phyloP scores from a whole-genome alignment of 2,113 vertebrate genomes.

The Helogale parvula region DNA sequence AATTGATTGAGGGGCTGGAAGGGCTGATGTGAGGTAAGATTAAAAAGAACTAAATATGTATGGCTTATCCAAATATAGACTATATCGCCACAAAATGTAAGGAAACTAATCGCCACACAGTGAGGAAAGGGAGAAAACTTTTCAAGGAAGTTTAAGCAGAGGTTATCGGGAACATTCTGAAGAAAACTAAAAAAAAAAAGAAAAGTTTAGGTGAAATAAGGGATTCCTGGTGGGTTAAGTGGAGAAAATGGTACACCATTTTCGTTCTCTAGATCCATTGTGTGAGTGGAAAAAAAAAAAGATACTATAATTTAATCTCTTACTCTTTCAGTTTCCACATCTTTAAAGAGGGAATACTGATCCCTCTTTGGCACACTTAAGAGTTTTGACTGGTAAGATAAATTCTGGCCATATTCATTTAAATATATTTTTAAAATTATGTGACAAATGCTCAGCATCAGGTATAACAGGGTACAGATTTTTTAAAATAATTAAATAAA shows the following conservation, averaged over 20 bases:
- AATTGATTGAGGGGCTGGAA: slow-evolving; percentile 75
- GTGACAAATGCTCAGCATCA: not conserved
- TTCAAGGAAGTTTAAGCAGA: slow-evolving; percentile 54
- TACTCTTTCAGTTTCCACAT: not conserved
- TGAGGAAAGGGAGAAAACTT: slow-evolving; percentile 48
- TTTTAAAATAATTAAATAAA: not conserved
- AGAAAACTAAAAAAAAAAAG: not conserved
- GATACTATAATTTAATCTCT: not conserved
- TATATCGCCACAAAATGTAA: slow-evolving; percentile 10
- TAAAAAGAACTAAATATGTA: slow-evolving; percentile 76
- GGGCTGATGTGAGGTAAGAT: slow-evolving; percentile 70
- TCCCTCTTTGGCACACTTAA: not conserved
- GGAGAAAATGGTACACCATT: slow-evolving; percentile 1
- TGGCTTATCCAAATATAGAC: slow-evolving; percentile 56
- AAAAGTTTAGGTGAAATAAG: not conserved
- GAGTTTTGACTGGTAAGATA: not conserved
- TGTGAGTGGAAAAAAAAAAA: not conserved
- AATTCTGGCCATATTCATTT: not conserved
- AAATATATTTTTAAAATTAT: slow-evolving; percentile 16
- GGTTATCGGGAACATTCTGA: slow-evolving; percentile 24
- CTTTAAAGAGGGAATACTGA: not conserved
- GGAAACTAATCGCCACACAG: too few species aligned
- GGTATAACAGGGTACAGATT: not conserved
- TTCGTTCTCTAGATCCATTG: slow-evolving; percentile 23
- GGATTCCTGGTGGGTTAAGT: not conserved